Evolutionary conservation across 1,140 invertebrate species (phyloP), one percentile per base, ranked within the genome.

Genomic region (Cotesia typhae): DNA sequence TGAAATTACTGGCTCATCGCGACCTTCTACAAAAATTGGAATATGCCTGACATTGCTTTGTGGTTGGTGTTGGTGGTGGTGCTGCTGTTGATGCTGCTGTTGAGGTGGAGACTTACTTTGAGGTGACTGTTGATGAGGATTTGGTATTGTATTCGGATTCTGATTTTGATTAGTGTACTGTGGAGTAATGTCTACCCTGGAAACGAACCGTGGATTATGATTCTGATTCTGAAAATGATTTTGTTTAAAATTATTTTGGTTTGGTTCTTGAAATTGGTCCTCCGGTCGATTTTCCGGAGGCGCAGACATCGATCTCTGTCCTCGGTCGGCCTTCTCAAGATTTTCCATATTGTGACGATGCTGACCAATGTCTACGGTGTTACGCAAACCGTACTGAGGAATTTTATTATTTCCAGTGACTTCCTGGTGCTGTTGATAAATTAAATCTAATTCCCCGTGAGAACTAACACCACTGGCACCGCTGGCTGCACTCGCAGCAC

Each of bases 21-120:
- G 86, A 20, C 94, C 94, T 84, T 96, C 94, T 0, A 96, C 93
- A 75, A 94, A 94, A 53, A 96, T 96, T 2, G 94, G 94, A 82
- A 96, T 96, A 79, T 94, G 93, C 75, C 94, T 89, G 12, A 95
- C 91, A 57, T 88, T 89, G 37, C 87, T 80, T 9, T 83, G 78
- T 20, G 79, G 76, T 75, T 78, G 78, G 17, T 80, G 36, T 61
- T 74, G 81, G 74, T 76, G 83, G 74, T 67, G 83, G 70, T 75
- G 66, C 37, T 82, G 77, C 35, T 80, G 77, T 55, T 78, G n/a
- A n/a, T n/a, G 65, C 6, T 78, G 74, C 52, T 74, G 74, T 47
- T 74, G 28, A 28, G 28, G 28, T 28, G 28, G 28, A 28, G 28
- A 28, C 28, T 55, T 12, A 14, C 4, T 4, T 14, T 10, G 53